phyloP scores from a whole-genome alignment of 2,888 invertebrate genomes.

The Drosophila maculinotata region DNA sequence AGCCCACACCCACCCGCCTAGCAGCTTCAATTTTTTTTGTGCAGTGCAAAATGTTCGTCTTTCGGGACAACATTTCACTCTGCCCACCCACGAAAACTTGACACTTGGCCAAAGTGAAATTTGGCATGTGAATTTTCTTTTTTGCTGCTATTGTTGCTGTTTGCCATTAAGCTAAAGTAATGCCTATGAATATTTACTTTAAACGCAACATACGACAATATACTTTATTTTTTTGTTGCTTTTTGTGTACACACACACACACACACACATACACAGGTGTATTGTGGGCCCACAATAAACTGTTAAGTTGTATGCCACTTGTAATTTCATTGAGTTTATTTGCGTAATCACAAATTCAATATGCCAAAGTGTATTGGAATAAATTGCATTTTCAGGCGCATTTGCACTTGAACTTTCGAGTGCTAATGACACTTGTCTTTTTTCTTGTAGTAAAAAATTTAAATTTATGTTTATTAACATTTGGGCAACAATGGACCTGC shows the following conservation, averaged over 20 bases:
- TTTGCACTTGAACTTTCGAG: conserved; percentile 47
- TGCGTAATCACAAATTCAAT: conserved; percentile 81
- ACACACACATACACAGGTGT: not conserved
- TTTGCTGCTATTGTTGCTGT: conserved; percentile 18
- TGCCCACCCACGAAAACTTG: conserved; percentile 17
- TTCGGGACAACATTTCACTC: conserved; percentile 16
- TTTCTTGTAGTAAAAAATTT: conserved; percentile 13
- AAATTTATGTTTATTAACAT: conserved; percentile 55
- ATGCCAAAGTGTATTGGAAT: conserved; percentile 77
- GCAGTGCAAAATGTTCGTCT: conserved; percentile 36
- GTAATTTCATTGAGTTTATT: conserved; percentile 76
- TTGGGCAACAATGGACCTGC: conserved; percentile 19
- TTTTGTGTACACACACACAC: not conserved
- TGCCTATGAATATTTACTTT: conserved; percentile 77
- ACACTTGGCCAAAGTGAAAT: conserved; percentile 44
- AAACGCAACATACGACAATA: conserved; percentile 56
- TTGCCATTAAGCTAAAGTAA: conserved; percentile 51
- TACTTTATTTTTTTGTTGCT: conserved; percentile 25
- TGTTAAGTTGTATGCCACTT: conserved; percentile 59
- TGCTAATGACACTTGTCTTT: conserved; percentile 37
- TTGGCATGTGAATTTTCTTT: conserved; percentile 55
- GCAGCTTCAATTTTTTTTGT: conserved; percentile 37
- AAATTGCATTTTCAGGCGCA: conserved; percentile 65
- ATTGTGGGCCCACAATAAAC: conserved; percentile 48
- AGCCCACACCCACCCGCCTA: conserved; percentile 9